phyloP scores from a whole-genome alignment of 2,113 vertebrate genomes.

The Cheirogaleus medius region DNA sequence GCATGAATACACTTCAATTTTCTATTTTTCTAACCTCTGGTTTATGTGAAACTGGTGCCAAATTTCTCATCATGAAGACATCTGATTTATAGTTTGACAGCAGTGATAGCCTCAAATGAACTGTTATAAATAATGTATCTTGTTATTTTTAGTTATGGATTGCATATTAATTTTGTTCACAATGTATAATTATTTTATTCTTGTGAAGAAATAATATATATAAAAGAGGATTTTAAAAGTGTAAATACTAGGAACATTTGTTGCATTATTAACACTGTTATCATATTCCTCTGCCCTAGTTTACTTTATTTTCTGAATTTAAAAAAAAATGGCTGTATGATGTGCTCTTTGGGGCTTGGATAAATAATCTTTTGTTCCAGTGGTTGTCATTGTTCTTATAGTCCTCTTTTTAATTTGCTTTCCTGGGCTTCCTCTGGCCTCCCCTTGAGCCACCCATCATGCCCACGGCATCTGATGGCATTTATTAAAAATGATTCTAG shows the following conservation, averaged over 20 bases:
- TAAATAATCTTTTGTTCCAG: neutral
- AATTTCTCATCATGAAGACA: neutral
- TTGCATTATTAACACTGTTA: neutral
- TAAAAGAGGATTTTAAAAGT: neutral
- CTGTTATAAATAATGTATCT: neutral
- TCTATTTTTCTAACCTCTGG: constrained; percentile 7
- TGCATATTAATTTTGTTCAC: neutral
- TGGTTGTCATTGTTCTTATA: neutral
- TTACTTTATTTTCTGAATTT: neutral
- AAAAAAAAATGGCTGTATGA: neutral
- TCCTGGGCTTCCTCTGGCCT: neutral
- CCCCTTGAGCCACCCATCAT: neutral
- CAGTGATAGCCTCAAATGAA: neutral
- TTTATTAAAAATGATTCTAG: neutral
- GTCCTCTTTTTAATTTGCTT: neutral
- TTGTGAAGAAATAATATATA: neutral
- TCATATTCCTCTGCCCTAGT: neutral
- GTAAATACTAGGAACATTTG: neutral
- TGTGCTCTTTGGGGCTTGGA: neutral
- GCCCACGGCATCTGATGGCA: neutral
- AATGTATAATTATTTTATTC: neutral
- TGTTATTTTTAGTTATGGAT: neutral
- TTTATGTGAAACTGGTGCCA: neutral
- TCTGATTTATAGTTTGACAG: constrained; percentile 24
- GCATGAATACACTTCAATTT: neutral